Evolutionary conservation across 64 coral and sea anemone species (phyloP), one percentile per base, ranked within the genome.

Genomic region (Orbicella faveolata): DNA sequence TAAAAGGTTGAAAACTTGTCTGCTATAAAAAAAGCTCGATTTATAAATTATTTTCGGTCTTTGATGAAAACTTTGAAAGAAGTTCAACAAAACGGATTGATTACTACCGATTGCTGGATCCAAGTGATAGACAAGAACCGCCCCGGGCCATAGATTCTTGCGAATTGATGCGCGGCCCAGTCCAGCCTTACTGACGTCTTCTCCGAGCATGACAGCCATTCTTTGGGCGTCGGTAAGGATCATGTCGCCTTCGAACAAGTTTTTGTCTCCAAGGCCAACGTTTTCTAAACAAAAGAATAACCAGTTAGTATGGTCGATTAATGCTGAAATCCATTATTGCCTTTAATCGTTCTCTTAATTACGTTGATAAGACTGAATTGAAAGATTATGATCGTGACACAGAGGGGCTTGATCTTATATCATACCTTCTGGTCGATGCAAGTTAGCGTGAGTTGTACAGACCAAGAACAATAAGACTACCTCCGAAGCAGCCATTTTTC

Each of bases 231-330:
- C 74, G 4, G 85, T 87, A 26, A 87, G 70, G 18, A 75, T 35
- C 70, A 87, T 75, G 41, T 87, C 85, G 6, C 85, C 85, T 21
- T 87, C 85, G 23, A 87, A 87, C 12, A 87, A 11, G 2, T 75
- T 54, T 34, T 52, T 52, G 23, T 75, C 68, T 4, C 75, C 20
- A 36, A 87, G 9, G 30, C 70, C 85, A 87, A 75, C 30, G 63
- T 87, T 87, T 75, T 87, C 85, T 74, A 23, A 9, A 87, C 2
- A 54, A 73, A 10, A 19, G 23, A 54, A 30, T 30, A 30, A 30
- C 30, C 30, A 30, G 30, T 30, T 30, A 30, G 30, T 30, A 30
- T 30, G n/a, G 21, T 25, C 2, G 6, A n/a, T 70, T 18, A 23
- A 7, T 8, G 25, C n/a, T 25, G 15, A 59, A 59, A 59, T 59